A percentile compares a stretch with the other conserved stretches of the same genome.
These are phyloP conservation scores for Eupeodes latifasciatus DNA, from an alignment of 2,888 invertebrate genomes.

Conservation along the genomic window DNA sequence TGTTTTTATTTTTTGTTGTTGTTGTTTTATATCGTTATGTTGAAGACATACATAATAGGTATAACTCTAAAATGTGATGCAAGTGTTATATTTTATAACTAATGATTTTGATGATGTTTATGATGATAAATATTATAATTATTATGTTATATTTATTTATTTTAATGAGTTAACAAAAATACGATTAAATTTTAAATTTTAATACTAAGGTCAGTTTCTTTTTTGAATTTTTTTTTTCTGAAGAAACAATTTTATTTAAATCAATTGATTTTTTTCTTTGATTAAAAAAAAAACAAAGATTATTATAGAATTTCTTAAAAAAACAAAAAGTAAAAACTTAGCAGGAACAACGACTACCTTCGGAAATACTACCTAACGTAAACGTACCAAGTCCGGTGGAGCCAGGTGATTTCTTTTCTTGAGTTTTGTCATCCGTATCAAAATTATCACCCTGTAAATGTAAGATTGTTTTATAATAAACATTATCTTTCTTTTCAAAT, in stretches of 20 bases:
- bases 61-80: conserved; percentile 23
- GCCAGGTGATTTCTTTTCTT: conserved; percentile 83
- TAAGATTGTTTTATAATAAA: background rate
- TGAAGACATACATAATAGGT: background rate
- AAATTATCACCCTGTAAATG: conserved; percentile 84
- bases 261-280: conserved; percentile 23
- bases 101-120: conserved; percentile 28
- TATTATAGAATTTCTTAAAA: conserved; percentile 15
- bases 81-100: background rate
- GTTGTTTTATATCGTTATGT: background rate
- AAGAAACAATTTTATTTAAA: conserved; percentile 42
- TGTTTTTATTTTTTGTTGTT: background rate
- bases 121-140: conserved; percentile 1
- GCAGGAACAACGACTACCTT: conserved; percentile 84
- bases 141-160: conserved; percentile 10
- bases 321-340: conserved; percentile 77
- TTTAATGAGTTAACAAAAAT: conserved; percentile 58
- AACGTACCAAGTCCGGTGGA: conserved; percentile 84
- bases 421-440: conserved; percentile 83
- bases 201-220: conserved; percentile 60
- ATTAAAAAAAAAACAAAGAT: conserved; percentile 30
- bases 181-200: conserved; percentile 55
- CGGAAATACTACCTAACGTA: conserved; percentile 83
- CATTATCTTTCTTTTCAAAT: too few species aligned
- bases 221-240: conserved; percentile 45